A percentile compares a stretch with the other conserved stretches of the same genome.
phyloP scores from a whole-genome alignment of 1,140 invertebrate genomes.

The Brachionus rubens region DNA sequence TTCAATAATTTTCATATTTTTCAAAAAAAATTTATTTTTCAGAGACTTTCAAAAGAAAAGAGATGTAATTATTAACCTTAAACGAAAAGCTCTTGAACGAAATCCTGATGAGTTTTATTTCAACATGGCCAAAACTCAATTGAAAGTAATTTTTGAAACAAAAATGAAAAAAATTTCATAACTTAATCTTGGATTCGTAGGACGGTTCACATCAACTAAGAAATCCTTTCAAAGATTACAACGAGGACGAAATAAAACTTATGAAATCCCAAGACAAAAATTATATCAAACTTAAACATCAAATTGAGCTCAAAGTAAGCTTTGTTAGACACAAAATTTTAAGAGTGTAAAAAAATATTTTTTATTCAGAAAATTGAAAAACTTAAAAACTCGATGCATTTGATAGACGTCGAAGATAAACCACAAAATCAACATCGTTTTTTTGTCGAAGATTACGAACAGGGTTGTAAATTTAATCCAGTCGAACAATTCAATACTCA shows the following conservation, averaged over 20 bases:
- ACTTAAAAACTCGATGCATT: constrained; percentile 75
- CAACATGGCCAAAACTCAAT: constrained; percentile 90
- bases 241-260: constrained; percentile 75
- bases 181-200: constrained; percentile 50
- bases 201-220: constrained; percentile 67
- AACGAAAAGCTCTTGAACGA: constrained; percentile 77
- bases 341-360: constrained; percentile 11
- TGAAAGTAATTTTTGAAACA: constrained; percentile 62
- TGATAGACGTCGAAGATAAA: constrained; percentile 70
- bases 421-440: constrained; percentile 74
- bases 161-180: neutral
- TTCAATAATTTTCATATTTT: neutral
- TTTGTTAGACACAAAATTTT: neutral
- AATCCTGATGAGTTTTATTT: constrained; percentile 99
- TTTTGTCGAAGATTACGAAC: constrained; percentile 72
- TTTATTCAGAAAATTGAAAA: constrained; percentile 72
- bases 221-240: constrained; percentile 67
- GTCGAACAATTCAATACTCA: constrained; percentile 73
- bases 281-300: constrained; percentile 80
- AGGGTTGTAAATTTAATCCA: constrained; percentile 70
- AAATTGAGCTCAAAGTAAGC: constrained; percentile 71
- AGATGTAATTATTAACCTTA: constrained; percentile 74
- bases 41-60: constrained; percentile 78
- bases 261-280: constrained; percentile 86
- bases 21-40: constrained; percentile 47